These are phyloP conservation scores for silkworm (Bombyx mori) DNA, from an alignment of 1,140 invertebrate genomes.

Conservation along the genomic window DNA sequence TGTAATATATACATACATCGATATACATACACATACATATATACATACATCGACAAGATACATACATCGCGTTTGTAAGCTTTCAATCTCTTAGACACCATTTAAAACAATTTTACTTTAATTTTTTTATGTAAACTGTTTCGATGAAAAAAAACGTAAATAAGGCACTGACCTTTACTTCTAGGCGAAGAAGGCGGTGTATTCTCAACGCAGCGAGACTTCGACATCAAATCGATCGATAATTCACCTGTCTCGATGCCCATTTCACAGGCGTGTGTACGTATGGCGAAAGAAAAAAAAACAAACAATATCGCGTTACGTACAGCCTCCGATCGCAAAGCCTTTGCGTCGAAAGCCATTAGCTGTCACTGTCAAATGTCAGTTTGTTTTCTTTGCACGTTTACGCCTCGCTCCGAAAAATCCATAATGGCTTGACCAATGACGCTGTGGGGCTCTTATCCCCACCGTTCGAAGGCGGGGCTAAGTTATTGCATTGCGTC, in stretches of 20 bases:
- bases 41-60: no score
- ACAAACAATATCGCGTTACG: constrained; percentile 11
- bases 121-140: no score
- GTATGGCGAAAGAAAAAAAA: constrained; percentile 7
- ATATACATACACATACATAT: no score
- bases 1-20: no score
- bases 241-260: constrained; percentile 28
- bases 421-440: constrained; percentile 61
- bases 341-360: constrained; percentile 32
- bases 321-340: not conserved
- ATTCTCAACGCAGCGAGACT: constrained; percentile 28
- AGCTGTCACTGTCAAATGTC: constrained; percentile 37
- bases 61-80: no score
- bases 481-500: constrained; percentile 30
- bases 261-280: constrained; percentile 15
- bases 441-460: constrained; percentile 32
- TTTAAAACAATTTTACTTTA: no score
- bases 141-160: not conserved
- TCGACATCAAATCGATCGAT: constrained; percentile 35
- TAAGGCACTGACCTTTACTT: constrained; percentile 35
- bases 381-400: constrained; percentile 27
- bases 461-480: constrained; percentile 52
- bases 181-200: constrained; percentile 49
- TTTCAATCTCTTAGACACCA: no score
- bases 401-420: constrained; percentile 46